Percentiles rank a stretch among this genome's conserved stretches.
phyloP scores from a whole-genome alignment of 2,888 invertebrate species.

The Heliconius hortense region DNA sequence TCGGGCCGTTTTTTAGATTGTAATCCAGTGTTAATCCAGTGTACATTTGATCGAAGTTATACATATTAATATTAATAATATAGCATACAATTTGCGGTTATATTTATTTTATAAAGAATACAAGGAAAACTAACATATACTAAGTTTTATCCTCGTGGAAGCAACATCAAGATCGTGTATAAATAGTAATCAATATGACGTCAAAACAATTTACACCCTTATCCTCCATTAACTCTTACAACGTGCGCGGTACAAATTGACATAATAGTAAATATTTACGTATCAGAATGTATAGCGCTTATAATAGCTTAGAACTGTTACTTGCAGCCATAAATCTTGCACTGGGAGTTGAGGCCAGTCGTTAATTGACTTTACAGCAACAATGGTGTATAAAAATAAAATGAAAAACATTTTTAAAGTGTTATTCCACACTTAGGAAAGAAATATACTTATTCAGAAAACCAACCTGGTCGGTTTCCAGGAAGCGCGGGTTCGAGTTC shows the following conservation, averaged over 20 bases:
- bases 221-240: constrained; percentile 21
- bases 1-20: too few species aligned
- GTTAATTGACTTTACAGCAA: constrained; percentile 35
- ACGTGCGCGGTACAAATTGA: constrained; percentile 28
- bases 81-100: neutral
- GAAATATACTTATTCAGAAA: too few species aligned
- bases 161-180: constrained; percentile 2
- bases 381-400: constrained; percentile 25
- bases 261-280: constrained; percentile 40
- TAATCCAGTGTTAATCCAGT: too few species aligned
- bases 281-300: constrained; percentile 36
- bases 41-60: too few species aligned
- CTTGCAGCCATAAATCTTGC: constrained; percentile 41
- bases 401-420: too few species aligned
- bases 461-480: too few species aligned
- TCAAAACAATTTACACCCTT: constrained; percentile 8
- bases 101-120: neutral
- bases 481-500: too few species aligned
- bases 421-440: too few species aligned
- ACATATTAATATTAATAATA: neutral
- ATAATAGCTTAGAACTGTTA: constrained; percentile 34
- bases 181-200: constrained; percentile 13
- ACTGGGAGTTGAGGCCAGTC: constrained; percentile 34
- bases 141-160: too few species aligned
- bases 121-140: neutral